Evolutionary conservation across 1,140 invertebrate species (phyloP).

Genomic region (Himalopsyche phryganea): DNA sequence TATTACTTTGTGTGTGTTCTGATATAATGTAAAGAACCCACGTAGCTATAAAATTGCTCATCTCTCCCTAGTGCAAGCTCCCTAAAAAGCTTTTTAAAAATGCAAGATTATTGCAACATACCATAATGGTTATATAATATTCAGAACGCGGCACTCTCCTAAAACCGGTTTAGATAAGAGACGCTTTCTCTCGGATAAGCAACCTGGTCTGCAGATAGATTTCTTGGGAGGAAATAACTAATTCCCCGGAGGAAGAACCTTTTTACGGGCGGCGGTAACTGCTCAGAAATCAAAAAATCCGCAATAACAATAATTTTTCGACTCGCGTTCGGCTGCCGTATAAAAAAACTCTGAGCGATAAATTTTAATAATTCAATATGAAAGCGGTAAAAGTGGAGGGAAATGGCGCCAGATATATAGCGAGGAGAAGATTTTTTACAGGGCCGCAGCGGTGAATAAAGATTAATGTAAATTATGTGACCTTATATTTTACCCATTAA

Average conservation of each 20-base stretch:
- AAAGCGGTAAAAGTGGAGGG: constrained; percentile 33
- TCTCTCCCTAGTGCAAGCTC: not conserved
- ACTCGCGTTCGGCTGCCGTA: constrained; percentile 8
- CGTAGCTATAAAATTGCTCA: not conserved
- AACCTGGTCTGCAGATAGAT: constrained; percentile 2
- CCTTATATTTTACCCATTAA: not conserved
- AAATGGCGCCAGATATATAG: constrained; percentile 31
- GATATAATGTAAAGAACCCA: not conserved
- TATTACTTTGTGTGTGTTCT: too few relatives aligned
- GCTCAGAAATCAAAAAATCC: constrained; percentile 37
- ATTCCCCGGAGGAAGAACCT: constrained; percentile 22
- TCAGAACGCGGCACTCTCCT: constrained; percentile 15
- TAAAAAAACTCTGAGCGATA: constrained; percentile 32
- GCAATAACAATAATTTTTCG: constrained; percentile 36
- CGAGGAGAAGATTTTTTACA: constrained; percentile 10
- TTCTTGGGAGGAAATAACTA: constrained; percentile 18
- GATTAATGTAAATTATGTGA: not conserved
- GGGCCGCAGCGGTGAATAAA: constrained; percentile 1
- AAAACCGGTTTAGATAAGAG: constrained; percentile 9
- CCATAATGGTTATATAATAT: constrained; percentile 35
- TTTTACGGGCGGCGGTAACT: constrained; percentile 30
- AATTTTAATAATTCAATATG: constrained; percentile 37
- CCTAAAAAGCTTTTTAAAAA: constrained; percentile 15
- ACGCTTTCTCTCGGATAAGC: not conserved
- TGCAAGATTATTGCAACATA: constrained; percentile 29